Conservation (phyloP, 2,113 vertebrate genomes). For the Columba janthina region DNA sequence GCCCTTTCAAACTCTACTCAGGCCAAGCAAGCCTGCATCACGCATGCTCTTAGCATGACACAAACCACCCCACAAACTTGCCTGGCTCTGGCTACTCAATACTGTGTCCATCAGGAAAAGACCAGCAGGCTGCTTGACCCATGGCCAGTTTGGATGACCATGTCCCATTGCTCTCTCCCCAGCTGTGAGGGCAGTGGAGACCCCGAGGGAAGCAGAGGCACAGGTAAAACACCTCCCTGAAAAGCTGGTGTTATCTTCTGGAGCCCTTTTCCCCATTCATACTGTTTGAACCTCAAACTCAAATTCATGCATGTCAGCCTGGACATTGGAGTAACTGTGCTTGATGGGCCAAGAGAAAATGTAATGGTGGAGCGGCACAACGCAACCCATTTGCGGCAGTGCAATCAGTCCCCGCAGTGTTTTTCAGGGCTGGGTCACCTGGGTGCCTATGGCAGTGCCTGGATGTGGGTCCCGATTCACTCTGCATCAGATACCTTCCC, state of each 20-base stretch:
- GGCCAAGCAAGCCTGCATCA: neutral
- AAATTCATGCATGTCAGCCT: neutral
- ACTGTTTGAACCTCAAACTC: neutral
- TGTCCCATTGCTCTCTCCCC: neutral
- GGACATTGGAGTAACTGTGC: neutral
- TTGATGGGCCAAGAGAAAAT: neutral
- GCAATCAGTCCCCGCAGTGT: neutral
- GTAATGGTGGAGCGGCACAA: neutral
- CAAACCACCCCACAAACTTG: neutral
- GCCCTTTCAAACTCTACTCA: neutral
- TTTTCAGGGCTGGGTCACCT: neutral
- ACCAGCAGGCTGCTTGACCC: neutral
- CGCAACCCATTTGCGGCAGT: neutral
- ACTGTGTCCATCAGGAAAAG: neutral
- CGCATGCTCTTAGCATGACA: neutral
- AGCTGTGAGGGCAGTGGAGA: neutral
- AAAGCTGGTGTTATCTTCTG: neutral
- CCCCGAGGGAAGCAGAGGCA: neutral
- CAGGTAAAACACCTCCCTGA: neutral
- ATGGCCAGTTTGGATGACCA: accelerated
- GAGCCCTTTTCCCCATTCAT: neutral
- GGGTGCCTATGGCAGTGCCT: accelerated
- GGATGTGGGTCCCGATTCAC: neutral
- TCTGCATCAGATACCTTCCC: neutral
- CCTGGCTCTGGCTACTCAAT: neutral